These are phyloP conservation scores for Halcyon chelicuti DNA, from an alignment of 2,797 vertebrate species.

Conservation along the genomic window DNA sequence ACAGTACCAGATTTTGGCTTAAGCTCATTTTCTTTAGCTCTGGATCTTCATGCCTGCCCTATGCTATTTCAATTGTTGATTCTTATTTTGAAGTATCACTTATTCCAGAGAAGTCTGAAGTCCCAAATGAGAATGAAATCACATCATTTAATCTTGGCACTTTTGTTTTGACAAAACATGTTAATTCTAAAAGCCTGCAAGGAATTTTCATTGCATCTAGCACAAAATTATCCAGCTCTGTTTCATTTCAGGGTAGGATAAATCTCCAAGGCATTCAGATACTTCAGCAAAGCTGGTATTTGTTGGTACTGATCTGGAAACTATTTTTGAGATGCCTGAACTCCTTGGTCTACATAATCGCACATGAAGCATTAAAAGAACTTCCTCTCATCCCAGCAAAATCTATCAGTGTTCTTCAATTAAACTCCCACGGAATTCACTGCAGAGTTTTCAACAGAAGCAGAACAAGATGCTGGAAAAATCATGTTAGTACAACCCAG, in stretches of 20 bases:
- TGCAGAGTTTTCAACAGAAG: background rate
- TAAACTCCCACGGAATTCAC: background rate
- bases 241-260: background rate
- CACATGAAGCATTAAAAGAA: background rate
- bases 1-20: background rate
- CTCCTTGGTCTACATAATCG: background rate
- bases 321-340: background rate
- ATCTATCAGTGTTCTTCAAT: background rate
- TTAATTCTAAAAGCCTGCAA: background rate
- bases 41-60: background rate
- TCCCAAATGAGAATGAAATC: background rate
- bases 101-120: background rate
- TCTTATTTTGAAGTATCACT: background rate
- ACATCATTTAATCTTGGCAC: background rate
- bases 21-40: background rate
- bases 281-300: background rate
- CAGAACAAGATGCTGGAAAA: background rate
- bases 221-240: background rate
- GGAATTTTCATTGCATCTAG: background rate
- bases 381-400: background rate
- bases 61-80: background rate
- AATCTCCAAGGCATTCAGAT: background rate
- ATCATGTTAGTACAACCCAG: background rate
- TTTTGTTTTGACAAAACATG: background rate
- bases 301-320: background rate